Conservation (phyloP, 2,797 vertebrate genomes). For the Eleutherodactylus coqui region DNA sequence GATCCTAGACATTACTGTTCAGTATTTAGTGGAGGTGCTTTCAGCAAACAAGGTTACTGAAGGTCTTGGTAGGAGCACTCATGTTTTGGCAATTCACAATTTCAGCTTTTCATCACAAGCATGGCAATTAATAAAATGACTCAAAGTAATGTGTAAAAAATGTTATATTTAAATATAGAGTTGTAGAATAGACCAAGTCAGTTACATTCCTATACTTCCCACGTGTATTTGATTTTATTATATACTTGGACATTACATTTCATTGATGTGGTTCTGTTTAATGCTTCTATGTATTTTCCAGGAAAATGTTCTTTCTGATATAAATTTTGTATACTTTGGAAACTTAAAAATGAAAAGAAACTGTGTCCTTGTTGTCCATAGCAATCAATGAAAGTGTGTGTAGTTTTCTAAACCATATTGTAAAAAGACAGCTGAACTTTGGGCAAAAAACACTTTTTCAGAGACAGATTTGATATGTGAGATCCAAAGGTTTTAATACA, state of each 20-base stretch:
- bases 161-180: constrained; percentile 23
- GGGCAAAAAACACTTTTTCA: neutral
- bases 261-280: neutral
- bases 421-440: no score
- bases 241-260: no score
- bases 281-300: neutral
- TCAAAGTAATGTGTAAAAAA: constrained; percentile 43
- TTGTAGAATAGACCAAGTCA: neutral
- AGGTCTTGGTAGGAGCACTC: constrained; percentile 73
- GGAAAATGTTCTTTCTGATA: neutral
- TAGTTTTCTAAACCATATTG: no score
- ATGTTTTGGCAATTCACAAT: constrained; percentile 76
- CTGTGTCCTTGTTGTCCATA: neutral
- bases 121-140: constrained; percentile 72
- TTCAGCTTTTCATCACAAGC: constrained; percentile 72
- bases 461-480: neutral
- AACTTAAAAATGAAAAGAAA: neutral
- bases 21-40: constrained; percentile 74
- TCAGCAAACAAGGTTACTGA: constrained; percentile 73
- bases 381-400: neutral
- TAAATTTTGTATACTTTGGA: neutral
- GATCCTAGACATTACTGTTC: constrained; percentile 76
- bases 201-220: constrained; percentile 17
- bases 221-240: neutral
- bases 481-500: neutral